Conservation (phyloP, 2,888 invertebrate species). For the Tachystola acroxantha region DNA sequence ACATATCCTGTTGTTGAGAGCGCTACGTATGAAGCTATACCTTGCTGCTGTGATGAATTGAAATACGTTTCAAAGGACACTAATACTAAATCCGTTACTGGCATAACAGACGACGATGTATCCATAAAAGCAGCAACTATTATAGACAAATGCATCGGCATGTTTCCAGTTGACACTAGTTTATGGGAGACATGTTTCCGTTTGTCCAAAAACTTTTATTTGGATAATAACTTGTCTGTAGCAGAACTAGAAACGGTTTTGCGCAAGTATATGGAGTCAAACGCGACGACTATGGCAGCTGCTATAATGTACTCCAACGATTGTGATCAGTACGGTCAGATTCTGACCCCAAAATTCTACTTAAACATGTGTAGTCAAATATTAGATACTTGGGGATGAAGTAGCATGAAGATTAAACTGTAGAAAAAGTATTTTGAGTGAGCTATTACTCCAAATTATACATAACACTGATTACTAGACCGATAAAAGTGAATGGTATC, state of each 20-base stretch:
- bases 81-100: slow-evolving; percentile 18
- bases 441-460: no score
- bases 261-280: slow-evolving; percentile 72
- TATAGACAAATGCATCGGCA: slow-evolving; percentile 58
- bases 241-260: slow-evolving; percentile 75
- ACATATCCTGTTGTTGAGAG: slow-evolving; percentile 44
- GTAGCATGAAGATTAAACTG: no score
- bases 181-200: slow-evolving; percentile 66
- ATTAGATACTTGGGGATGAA: slow-evolving; percentile 66
- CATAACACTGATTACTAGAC: no score
- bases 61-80: slow-evolving; percentile 33
- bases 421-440: no score
- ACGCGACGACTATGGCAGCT: slow-evolving; percentile 62
- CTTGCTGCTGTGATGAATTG: slow-evolving; percentile 59
- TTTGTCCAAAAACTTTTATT: slow-evolving; percentile 54
- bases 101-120: slow-evolving; percentile 29
- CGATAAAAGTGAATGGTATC: no score
- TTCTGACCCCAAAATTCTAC: slow-evolving; percentile 65
- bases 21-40: slow-evolving; percentile 37
- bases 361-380: slow-evolving; percentile 68
- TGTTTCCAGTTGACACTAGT: slow-evolving; percentile 54
- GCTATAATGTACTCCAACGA: slow-evolving; percentile 70
- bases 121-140: slow-evolving; percentile 49
- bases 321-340: slow-evolving; percentile 61
- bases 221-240: slow-evolving; percentile 58